phyloP scores from a whole-genome alignment of 2,797 vertebrate species.

The Stomatorhinus walkeri region DNA sequence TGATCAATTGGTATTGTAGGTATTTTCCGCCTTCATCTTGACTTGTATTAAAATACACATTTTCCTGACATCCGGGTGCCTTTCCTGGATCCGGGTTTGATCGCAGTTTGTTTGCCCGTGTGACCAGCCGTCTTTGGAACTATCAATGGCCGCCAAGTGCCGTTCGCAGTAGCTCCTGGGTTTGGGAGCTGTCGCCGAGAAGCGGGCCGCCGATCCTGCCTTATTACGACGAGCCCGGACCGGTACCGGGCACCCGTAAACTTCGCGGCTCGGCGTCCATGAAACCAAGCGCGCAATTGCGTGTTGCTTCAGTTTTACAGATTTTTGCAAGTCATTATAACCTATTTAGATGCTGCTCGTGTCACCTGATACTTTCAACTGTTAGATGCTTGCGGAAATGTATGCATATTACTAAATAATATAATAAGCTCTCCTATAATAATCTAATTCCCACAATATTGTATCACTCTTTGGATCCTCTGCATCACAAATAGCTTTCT shows the following conservation, averaged over 20 bases:
- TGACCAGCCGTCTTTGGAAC: neutral
- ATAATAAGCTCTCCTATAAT: neutral
- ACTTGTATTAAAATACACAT: neutral
- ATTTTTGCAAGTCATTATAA: conserved; percentile 9
- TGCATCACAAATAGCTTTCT: neutral
- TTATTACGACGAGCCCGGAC: neutral
- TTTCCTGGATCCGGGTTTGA: neutral
- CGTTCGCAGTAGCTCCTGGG: neutral
- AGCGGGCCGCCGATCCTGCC: neutral
- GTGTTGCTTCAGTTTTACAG: neutral
- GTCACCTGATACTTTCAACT: neutral
- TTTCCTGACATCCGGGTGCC: neutral
- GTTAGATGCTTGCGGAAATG: neutral
- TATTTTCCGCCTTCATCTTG: neutral
- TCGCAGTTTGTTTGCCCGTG: neutral
- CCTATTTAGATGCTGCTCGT: neutral
- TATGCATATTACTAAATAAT: neutral
- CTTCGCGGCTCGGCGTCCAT: neutral
- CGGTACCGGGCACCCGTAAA: neutral
- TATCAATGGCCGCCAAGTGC: neutral
- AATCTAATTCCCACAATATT: neutral
- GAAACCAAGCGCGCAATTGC: neutral
- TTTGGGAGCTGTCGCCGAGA: neutral
- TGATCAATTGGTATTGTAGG: neutral
- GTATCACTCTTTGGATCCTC: neutral